Conservation (phyloP, 1,140 invertebrate species). For the Drosophila sp. region DNA sequence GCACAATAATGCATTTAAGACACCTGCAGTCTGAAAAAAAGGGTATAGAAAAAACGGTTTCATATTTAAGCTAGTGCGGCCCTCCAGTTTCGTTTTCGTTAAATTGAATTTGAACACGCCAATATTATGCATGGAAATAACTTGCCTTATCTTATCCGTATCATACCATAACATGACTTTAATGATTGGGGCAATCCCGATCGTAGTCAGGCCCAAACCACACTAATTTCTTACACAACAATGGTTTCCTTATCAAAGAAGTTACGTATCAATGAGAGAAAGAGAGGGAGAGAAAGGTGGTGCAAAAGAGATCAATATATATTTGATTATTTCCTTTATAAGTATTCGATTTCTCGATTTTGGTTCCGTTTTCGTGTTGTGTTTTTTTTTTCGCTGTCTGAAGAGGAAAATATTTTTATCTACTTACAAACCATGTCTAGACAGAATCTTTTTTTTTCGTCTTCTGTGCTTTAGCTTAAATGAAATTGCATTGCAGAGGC, state of each 20-base stretch:
- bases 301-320: slow-evolving; percentile 15
- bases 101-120: slow-evolving; percentile 67
- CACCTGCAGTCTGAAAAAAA: not conserved
- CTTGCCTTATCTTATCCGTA: slow-evolving; percentile 72
- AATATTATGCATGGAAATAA: slow-evolving; percentile 27
- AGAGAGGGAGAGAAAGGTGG: slow-evolving; percentile 10
- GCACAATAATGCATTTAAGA: too few species aligned
- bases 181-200: slow-evolving; percentile 57
- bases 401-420: slow-evolving; percentile 60
- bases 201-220: not conserved
- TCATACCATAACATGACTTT: slow-evolving; percentile 38
- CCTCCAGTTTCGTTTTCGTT: slow-evolving; percentile 12
- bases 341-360: slow-evolving; percentile 2
- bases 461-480: slow-evolving; percentile 7
- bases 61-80: too few species aligned
- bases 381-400: slow-evolving; percentile 11
- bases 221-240: slow-evolving; percentile 19
- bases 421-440: slow-evolving; percentile 68
- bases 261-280: not conserved
- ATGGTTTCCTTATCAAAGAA: slow-evolving; percentile 46
- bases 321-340: slow-evolving; percentile 45
- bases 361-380: not conserved
- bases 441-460: slow-evolving; percentile 40
- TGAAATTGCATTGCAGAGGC: not conserved
- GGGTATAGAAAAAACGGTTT: not conserved